Base-by-base conservation (phyloP, 1,140 invertebrate species). In the Probaryconus sp. region DNA sequence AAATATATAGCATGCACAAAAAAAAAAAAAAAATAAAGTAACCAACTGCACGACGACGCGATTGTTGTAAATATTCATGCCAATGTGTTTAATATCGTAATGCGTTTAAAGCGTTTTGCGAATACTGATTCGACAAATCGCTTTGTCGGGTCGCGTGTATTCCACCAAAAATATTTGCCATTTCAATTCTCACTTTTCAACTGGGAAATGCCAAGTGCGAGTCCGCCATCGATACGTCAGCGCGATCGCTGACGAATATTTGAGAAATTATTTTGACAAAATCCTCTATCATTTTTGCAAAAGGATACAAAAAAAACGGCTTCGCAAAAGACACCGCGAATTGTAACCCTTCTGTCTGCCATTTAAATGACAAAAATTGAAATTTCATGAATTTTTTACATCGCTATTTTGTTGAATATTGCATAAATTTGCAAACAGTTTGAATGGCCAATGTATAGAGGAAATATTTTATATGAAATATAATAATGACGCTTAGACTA, bases 91-190 rank as follows among this genome's bases (percentile, higher is more conserved):
- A 60, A 60, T 60, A 45, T 60, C 55, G 31, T 60, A 60, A 60
- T 60, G 30, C 55, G 42, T 60, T 60, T 60, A 45, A 60, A 60
- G 55, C 31, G 47, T 60, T 60, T 37, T 18, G 20, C 17, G 55
- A 37, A 60, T 61, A 61, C 48, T 61, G 56, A 61, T 61, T 61
- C 33, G 42, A 38, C 56, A 61, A 61, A 61, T 61, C 56, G 56
- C 42, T 61, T 61, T 61, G 42, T 38, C 20, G 20, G 21, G 9
- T 16, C 17, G 33, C 43, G 47, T 61, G 56, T 61, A n/a, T 61
- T 61, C 42, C 56, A 48, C 14, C 56, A 61, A 61, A 61, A 61
- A 61, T 61, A 61, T 61, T 47, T 61, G 56, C 56, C 14, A 35
- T 48, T 48, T 61, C 56, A 48, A 48, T 48, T 48, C 40, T 48